Evolutionary conservation across 2,113 vertebrate genomes (phyloP).

Genomic region (Sorex fumeus): DNA sequence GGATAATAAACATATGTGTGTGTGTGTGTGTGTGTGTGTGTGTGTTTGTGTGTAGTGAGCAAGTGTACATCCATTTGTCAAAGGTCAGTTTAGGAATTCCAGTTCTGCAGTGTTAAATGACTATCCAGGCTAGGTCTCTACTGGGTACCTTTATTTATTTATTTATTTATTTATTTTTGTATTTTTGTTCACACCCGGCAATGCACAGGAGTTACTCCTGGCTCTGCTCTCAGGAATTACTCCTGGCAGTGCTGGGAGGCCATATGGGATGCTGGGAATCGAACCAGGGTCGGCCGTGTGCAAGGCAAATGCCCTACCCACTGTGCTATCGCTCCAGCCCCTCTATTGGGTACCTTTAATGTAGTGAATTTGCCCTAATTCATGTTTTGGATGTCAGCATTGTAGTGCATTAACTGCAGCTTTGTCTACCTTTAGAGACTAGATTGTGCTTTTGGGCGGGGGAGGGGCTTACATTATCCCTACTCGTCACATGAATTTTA

Average conservation of each 20-base stretch:
- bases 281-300: too few species aligned
- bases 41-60: too few species aligned
- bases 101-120: neutral
- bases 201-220: too few species aligned
- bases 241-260: too few species aligned
- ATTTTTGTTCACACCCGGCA: too few species aligned
- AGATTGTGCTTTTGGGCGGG: conserved; percentile 26
- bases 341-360: neutral
- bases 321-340: too few species aligned
- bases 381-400: neutral
- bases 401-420: neutral
- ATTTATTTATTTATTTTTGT: too few species aligned
- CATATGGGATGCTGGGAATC: too few species aligned
- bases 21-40: too few species aligned
- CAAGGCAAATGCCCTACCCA: too few species aligned
- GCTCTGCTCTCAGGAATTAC: too few species aligned
- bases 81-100: neutral
- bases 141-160: neutral
- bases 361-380: neutral
- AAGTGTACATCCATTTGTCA: too few species aligned
- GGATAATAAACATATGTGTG: neutral
- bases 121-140: neutral
- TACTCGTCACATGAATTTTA: conserved; percentile 14
- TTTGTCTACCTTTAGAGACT: neutral
- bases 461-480: neutral